Conservation (phyloP, 2,113 vertebrate genomes). For the Aepyceros melampus region DNA sequence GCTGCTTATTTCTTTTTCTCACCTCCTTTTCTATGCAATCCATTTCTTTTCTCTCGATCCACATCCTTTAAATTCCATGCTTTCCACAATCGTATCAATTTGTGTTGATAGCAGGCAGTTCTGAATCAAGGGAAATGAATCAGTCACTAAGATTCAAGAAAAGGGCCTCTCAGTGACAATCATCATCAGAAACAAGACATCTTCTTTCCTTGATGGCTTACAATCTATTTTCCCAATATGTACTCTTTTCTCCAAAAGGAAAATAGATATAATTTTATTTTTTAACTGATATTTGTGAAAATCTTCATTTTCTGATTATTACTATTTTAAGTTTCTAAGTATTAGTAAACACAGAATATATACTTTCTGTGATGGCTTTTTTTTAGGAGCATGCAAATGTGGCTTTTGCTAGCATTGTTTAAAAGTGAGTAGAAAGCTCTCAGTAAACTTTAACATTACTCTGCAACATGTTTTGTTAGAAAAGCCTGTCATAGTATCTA, state of each 20-base stretch:
- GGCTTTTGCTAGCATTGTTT: conserved; percentile 29
- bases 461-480: conserved; percentile 81
- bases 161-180: neutral
- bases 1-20: neutral
- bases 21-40: neutral
- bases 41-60: neutral
- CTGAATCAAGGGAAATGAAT: neutral
- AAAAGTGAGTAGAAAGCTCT: conserved; percentile 56
- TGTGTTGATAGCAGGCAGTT: neutral
- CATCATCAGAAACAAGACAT: neutral
- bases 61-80: neutral
- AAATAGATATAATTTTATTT: neutral
- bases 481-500: conserved; percentile 75
- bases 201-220: neutral
- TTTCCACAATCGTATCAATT: neutral
- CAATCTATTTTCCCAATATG: neutral
- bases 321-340: neutral
- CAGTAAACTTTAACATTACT: conserved; percentile 66
- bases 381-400: neutral
- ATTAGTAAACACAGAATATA: neutral
- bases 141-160: neutral
- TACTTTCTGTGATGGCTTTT: neutral
- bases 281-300: neutral
- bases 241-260: neutral
- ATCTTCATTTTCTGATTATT: neutral